Evolutionary conservation across 2,888 invertebrate species (phyloP), one percentile per base, ranked within the genome.

Genomic region (Meghimatium bilineatum): DNA sequence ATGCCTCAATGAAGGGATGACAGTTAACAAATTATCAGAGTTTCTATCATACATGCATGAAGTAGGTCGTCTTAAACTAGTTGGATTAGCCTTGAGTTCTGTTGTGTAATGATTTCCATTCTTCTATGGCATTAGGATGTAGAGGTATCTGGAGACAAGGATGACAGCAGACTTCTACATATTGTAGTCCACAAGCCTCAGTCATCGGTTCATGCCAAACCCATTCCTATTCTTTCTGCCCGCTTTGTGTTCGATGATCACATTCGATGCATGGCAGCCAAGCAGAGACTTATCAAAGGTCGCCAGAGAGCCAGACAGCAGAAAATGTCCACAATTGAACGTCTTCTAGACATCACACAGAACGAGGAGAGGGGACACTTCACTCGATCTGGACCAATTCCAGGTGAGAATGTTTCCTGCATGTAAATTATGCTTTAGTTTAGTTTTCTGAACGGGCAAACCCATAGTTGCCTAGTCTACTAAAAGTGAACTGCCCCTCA

Each of bases 211-310:
- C 91, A 93, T 60, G 90, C 90, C 29, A 94, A 94, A 20, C 91
- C 92, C 34, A 89, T 91, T 34, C 92, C 93, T 63, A 89, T 93
- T 8, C 92, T 93, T 26, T 90, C 92, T 14, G 93, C 92, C 8
- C 88, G 90, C 94, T 99, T 99, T 94, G 96, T 99, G 86, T 99
- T 99, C 93, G 99, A 99, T 93, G 99, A 99, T 94, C 99, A 99
- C 93, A 99, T 99, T 89, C 95, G 99, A 52, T 99, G 99, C 92
- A 98, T 99, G 98, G 99, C 99, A 32, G 99, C 99, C 38, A 99
- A 99, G 92, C 99, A 99, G 93, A 97, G 96, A 52, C 89, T 95
- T 32, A 93, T 93, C 5, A 94, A 94, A 88, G 94, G 94, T n/a
- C 90, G 94, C 14, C 96, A 97, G 91, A 98, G 97, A 94, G 98